Conservation (phyloP, 2,888 invertebrate genomes). For the Drosophila colorata region DNA sequence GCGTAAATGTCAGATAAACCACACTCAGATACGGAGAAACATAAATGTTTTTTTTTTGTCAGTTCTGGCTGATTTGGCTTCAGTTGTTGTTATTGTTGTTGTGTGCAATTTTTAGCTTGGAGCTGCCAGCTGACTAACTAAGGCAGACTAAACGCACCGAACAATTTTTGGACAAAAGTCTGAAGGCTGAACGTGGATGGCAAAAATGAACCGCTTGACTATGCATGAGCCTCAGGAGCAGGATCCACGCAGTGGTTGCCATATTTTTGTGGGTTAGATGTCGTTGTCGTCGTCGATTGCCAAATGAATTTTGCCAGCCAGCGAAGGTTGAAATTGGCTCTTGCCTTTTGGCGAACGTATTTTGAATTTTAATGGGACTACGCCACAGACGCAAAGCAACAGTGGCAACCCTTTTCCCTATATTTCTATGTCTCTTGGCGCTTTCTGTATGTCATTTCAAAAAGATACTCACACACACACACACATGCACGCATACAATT, state of each 20-base stretch:
- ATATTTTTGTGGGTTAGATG: constrained; percentile 18
- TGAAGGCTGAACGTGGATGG: constrained; percentile 12
- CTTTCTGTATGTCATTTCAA: constrained; percentile 43
- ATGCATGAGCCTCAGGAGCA: constrained; percentile 61
- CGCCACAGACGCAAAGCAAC: constrained; percentile 46
- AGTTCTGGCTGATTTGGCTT: constrained; percentile 28
- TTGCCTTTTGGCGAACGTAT: constrained; percentile 75
- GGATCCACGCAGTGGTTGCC: constrained; percentile 20
- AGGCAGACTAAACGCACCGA: constrained; percentile 57
- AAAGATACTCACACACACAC: constrained; percentile 15
- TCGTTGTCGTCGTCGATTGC: constrained; percentile 52
- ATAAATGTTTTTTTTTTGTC: constrained; percentile 5
- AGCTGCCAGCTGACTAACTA: constrained; percentile 53
- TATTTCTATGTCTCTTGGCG: constrained; percentile 13
- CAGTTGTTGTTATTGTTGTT: constrained; percentile 10
- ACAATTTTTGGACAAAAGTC: constrained; percentile 28
- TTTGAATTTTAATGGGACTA: constrained; percentile 73
- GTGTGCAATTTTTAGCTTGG: constrained; percentile 45
- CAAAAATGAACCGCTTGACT: constrained; percentile 56
- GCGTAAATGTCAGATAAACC: constrained; percentile 70
- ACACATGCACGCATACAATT: constrained; percentile 36
- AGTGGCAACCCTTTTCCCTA: constrained; percentile 48
- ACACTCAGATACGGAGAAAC: constrained; percentile 2
- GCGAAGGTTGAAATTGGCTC: constrained; percentile 77
- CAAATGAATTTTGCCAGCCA: constrained; percentile 75